These are phyloP conservation scores for Drosophila demipolita DNA, from an alignment of 2,888 invertebrate species.

Conservation along the genomic window DNA sequence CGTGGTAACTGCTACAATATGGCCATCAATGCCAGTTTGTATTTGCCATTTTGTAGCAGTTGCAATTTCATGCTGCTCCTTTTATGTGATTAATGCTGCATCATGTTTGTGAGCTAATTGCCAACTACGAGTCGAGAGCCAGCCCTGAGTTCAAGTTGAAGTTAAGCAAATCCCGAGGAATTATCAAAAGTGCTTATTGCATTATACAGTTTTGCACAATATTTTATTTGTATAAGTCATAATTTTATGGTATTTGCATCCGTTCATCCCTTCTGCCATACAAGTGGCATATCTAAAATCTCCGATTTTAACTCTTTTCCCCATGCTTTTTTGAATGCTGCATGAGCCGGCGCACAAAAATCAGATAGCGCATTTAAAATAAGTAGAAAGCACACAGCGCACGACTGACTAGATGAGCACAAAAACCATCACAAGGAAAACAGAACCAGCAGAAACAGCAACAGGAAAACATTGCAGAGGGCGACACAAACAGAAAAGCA, in stretches of 20 bases:
- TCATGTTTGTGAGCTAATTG: conserved; percentile 74
- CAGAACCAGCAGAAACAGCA: conserved; percentile 15
- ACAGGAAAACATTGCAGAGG: conserved; percentile 50
- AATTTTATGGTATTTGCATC: conserved; percentile 49
- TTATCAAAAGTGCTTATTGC: conserved; percentile 62
- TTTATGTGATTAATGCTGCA: conserved; percentile 65
- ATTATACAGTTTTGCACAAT: conserved; percentile 60
- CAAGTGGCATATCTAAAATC: conserved; percentile 54
- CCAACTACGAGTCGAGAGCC: conserved; percentile 9
- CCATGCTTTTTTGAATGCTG: conserved; percentile 69
- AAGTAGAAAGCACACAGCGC: conserved; percentile 73
- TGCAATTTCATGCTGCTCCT: conserved; percentile 28
- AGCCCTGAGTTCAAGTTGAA: not conserved
- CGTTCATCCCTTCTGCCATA: not conserved
- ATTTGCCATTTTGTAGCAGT: conserved; percentile 11
- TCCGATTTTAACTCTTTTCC: conserved; percentile 67
- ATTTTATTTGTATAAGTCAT: conserved; percentile 38
- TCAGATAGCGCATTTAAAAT: conserved; percentile 77
- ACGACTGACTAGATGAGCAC: conserved; percentile 73
- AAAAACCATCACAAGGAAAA: conserved; percentile 11
- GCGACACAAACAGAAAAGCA: conserved; percentile 57
- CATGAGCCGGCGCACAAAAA: conserved; percentile 68
- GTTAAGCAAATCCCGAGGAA: conserved; percentile 7
- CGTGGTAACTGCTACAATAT: conserved; percentile 44
- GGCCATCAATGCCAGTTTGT: conserved; percentile 41